A percentile compares a stretch with the other conserved stretches of the same genome.
Evolutionary conservation across 2,797 vertebrate genomes (phyloP).

Genomic region (Podarcis siculus): DNA sequence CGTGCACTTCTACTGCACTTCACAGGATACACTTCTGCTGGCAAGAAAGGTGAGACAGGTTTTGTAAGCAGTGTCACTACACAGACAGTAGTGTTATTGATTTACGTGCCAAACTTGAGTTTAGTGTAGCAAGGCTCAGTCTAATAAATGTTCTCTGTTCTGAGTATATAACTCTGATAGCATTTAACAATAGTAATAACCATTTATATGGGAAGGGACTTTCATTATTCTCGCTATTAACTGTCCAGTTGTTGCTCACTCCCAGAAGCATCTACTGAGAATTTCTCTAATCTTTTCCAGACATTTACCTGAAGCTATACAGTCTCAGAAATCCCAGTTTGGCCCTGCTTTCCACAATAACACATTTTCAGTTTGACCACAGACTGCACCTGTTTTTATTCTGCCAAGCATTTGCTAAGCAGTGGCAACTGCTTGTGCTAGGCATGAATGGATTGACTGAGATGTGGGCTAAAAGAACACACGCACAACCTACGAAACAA

Average conservation of each 20-base stretch:
- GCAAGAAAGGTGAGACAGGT: background rate
- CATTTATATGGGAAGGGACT: constrained; percentile 11
- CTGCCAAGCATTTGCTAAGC: background rate
- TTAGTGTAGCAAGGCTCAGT: background rate
- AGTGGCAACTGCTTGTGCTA: background rate
- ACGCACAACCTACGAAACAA: background rate
- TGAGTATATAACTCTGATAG: background rate
- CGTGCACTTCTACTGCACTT: background rate
- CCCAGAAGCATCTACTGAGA: background rate
- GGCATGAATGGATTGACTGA: background rate
- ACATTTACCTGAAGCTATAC: background rate
- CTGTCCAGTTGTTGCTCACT: background rate
- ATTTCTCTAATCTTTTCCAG: background rate
- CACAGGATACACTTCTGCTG: background rate
- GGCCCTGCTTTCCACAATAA: background rate
- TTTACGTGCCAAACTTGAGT: background rate
- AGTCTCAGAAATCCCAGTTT: background rate
- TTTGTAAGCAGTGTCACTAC: background rate
- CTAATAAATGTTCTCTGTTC: constrained; percentile 1
- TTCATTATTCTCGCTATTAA: constrained; percentile 4
- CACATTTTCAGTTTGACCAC: background rate
- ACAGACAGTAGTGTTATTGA: background rate
- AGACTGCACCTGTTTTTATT: background rate
- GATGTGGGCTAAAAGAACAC: accelerated
- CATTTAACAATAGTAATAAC: background rate